Base-by-base conservation (phyloP, 2,797 vertebrate genomes). In the Liparis tanakae region DNA sequence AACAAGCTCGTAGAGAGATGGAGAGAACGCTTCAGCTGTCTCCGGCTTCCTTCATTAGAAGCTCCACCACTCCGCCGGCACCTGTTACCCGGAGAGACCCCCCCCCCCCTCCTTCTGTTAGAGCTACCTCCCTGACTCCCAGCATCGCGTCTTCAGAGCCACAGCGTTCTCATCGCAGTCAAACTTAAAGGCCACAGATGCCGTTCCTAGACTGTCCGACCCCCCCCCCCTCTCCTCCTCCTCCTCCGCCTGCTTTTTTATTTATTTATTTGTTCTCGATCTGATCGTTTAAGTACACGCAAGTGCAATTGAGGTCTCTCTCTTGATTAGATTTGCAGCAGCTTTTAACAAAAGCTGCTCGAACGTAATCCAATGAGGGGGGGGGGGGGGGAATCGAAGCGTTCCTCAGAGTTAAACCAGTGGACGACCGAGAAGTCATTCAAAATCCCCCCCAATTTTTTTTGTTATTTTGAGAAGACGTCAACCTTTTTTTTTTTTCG, bases 291-390 rank as follows among this genome's bases (percentile, higher is more conserved):
- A 91, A 93, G 92, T 92, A 90, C 90, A 91, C 74, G 78, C 87
- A 72, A 76, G 88, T 82, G 77, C 92, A 91, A 94, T 88, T 89
- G 87, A 91, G 85, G 88, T 90, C 87, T 85, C 84, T 79, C 77
- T 74, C 88, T 85, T 93, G 93, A 94, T 93, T 92, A 93, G 92
- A 94, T 93, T 92, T 92, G 88, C 68, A 64, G 43, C 91, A 90
- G 90, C 91, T 93, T 90, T 89, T 90, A 90, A 91, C 91, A 89
- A 93, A 93, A 88, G 89, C 81, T 88, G 86, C 83, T 90, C 87
- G 77, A 87, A 90, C 84, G 37, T 93, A 92, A 92, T 93, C 90
- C 88, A 91, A 90, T 93, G 86, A 91, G 25, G 25, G 25, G 25
- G 3, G 25, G 25, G 25, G 25, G 25, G 25, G 25, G 25, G 25